A percentile compares a stretch with the other conserved stretches of the same genome.
Evolutionary conservation across 2,888 invertebrate genomes (phyloP).

Genomic region (Dicycla oo): DNA sequence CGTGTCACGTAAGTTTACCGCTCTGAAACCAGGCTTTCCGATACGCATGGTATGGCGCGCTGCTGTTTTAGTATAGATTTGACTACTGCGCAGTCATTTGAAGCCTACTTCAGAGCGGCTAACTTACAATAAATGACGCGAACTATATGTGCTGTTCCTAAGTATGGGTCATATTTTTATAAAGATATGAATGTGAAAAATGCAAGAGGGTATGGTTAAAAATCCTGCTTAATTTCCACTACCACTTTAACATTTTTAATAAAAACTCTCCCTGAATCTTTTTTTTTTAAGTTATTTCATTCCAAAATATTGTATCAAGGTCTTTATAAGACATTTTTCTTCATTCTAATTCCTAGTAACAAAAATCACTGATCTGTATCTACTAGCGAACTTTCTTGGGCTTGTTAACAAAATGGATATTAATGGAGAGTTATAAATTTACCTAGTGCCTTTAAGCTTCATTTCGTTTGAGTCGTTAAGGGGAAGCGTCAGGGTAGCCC

Average conservation of each 20-base stretch:
- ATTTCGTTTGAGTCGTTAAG: conserved; percentile 36
- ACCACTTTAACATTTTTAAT: background rate
- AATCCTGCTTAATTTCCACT: background rate
- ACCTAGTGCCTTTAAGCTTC: conserved; percentile 34
- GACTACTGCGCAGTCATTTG: too few species aligned
- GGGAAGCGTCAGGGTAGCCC: too few species aligned
- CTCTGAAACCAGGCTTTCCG: too few species aligned
- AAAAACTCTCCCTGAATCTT: too few species aligned
- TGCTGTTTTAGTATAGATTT: too few species aligned
- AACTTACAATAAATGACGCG: too few species aligned
- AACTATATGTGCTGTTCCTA: conserved; percentile 7
- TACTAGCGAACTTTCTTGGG: conserved; percentile 27
- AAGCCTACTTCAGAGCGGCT: too few species aligned
- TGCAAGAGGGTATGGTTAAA: background rate
- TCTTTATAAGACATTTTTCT: background rate
- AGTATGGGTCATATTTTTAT: too few species aligned
- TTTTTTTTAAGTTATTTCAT: background rate
- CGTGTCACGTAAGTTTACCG: too few species aligned
- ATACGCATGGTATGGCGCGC: too few species aligned
- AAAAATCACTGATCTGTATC: conserved; percentile 31
- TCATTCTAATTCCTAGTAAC: background rate
- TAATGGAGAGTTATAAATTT: conserved; percentile 43
- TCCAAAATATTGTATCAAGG: background rate
- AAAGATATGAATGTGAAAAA: background rate
- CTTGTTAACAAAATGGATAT: conserved; percentile 33